Evolutionary conservation across 2,797 vertebrate genomes (phyloP), one percentile per base, ranked within the genome.

Genomic region (Gymnothorax reevesii): DNA sequence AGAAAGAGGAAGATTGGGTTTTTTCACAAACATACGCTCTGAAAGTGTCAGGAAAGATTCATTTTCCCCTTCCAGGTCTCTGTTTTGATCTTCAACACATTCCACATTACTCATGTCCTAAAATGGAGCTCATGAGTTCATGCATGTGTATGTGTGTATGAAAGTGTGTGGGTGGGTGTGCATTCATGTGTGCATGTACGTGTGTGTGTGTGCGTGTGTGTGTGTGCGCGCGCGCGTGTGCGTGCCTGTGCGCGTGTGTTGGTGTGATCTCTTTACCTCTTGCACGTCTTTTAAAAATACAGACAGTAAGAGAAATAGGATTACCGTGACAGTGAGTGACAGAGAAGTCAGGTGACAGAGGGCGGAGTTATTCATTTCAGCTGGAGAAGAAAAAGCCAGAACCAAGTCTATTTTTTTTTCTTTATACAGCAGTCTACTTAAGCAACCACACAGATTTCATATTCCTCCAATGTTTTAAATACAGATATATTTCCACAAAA

Each of bases 1-100:
- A n/a, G 86, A 83, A 86, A 86, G 86, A 83, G 86, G 86, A 86
- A 86, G 64, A 73, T 27, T 15, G 82, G 66, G 57, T 86, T 86
- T 42, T 71, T 83, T 84, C 86, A 79, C 82, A 84, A 62, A 57
- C 42, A 8, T 49, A 79, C 4, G n/a, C 83, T 84, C 57, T 64
- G 83, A 84, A 87, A 87, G 71, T 87, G 71, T 83, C 66, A 80
- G 77, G 83, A 83, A 79, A 86, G 80, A 86, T 82, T 54, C 62
- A 83, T 86, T 52, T 55, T 73, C 82, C 83, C 84, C 69, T 42
- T 15, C 27, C 1, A 25, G 3, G 20, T 54, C 55, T 52, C 49
- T 17, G 55, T 82, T 82, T 13, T 54, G 49, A 25, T 22, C 49
- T 54, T 82, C n/a, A 12, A 82, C 33, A 55, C 49, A n/a, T 82